Base-by-base conservation (phyloP, 1,140 invertebrate genomes). In the Bombyx mori region DNA sequence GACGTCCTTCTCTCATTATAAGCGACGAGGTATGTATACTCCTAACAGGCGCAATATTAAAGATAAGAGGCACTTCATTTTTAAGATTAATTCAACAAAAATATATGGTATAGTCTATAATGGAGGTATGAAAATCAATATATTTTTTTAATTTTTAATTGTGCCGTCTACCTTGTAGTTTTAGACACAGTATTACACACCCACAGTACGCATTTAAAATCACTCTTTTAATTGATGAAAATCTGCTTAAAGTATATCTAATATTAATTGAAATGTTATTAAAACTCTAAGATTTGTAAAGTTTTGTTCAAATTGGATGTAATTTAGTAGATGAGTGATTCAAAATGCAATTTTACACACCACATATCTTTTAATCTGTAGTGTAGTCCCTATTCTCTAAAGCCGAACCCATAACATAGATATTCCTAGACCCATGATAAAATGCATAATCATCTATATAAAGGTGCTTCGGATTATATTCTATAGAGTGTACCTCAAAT, bases 1-100 rank as follows among this genome's bases (percentile, higher is more conserved):
- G 95, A 69, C 91, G 96, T 68, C 94, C 96, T 61, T 96, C 95
- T 71, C 90, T 97, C 63, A 94, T 97, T 71, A 96, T 97, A 80
- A 95, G 95, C 83, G 96, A 98, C 86, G 96, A 98, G 94, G 96
- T 98, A 86, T 65, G 77, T 76, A 73, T 54, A 57, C 2, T 35
- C 26, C 26, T 35, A 35, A 35, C 26, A 5, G 26, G 26, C 26
- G 26, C 26, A 35, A 35, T 35, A 35, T 3, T 35, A 35, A 5
- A 35, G 2, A 35, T 35, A 35, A 35, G 26, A 35, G 26, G 26
- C 26, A 35, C 2, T 35, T 35, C 26, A 35, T 35, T 35, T 35
- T 35, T 35, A 35, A 35, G 26, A 35, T 35, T 35, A 35, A 35
- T 35, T 35, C 26, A 35, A 1, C 26, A 35, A 35, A 35, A 35